Conservation (phyloP, 2,113 vertebrate species). For the Heloderma charlesbogerti region DNA sequence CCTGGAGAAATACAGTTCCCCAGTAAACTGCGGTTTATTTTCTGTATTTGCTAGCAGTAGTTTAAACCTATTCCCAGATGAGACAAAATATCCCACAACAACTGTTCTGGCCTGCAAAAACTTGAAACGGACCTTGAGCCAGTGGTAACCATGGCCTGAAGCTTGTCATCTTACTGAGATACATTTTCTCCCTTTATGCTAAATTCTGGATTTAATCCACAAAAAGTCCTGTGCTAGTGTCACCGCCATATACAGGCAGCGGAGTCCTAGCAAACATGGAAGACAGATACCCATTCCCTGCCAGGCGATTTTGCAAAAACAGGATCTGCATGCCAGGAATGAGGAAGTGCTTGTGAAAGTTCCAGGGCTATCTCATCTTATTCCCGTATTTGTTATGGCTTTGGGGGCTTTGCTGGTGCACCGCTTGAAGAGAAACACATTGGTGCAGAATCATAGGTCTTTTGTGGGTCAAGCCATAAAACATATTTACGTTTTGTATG, state of each 20-base stretch:
- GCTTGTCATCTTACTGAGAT: background rate
- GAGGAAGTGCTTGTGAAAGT: background rate
- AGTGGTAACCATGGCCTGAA: background rate
- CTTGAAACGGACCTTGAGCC: background rate
- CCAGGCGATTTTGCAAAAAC: background rate
- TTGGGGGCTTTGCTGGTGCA: background rate
- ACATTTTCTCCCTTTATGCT: background rate
- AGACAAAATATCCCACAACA: background rate
- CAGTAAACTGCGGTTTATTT: background rate
- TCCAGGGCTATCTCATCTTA: background rate
- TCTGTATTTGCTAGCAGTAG: background rate
- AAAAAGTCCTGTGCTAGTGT: background rate
- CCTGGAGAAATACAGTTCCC: no score
- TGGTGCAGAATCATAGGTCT: background rate
- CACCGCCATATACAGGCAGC: background rate
- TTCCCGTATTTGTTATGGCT: background rate
- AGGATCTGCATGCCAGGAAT: background rate
- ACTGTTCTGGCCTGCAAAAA: background rate
- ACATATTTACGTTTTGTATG: constrained; percentile 8
- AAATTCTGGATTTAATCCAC: background rate
- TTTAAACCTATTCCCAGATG: background rate
- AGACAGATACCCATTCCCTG: background rate
- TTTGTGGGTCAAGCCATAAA: background rate
- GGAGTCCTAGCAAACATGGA: background rate
- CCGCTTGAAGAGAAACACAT: background rate